Base-by-base conservation (phyloP, 1,140 invertebrate genomes). In the Solen grandis region DNA sequence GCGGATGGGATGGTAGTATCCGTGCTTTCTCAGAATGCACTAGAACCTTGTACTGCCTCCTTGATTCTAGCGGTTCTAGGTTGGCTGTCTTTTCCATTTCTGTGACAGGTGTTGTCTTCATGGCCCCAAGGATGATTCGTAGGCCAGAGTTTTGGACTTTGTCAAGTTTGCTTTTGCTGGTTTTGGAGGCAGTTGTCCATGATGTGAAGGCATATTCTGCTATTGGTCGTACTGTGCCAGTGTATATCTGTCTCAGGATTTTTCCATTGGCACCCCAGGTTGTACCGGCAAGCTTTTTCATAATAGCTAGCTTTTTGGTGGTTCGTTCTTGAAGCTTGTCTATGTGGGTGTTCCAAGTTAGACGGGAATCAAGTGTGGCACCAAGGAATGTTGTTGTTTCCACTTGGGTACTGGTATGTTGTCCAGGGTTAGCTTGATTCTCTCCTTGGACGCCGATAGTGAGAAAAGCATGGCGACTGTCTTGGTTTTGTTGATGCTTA, bases 271-370 rank as follows among this genome's bases (percentile, higher is more conserved):
- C 46, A 50, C 46, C 46, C 46, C 46, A 50, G 10, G 46, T 10
- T 50, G 46, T 50, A n/a, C n/a, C 46, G 10, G 46, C 46, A 10
- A 50, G 46, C 46, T 50, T 50, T 13, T n/a, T 10, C 46, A 50
- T 50, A 10, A 50, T 50, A 13, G 46, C 46, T 50, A 50, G 46
- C n/a, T 50, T 50, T n/a, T 46, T n/a, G 5, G 29, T 52, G 75
- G 57, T 35, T 36, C 31, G 70, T 36, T 29, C 35, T 63, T 80
- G 59, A 50, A 54, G 33, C 27, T 65, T 2, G 29, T 14, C 41
- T 54, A 63, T 72, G 41, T 80, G 59, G 13, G 57, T 27, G 19
- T 72, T 80, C 77, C 77, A 80, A 38, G 77, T 80, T 8, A 66
- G 75, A 22, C 63, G 41, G 2, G 46, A n/a, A n/a, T n/a, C n/a